phyloP scores from a whole-genome alignment of 1,140 invertebrate species.

The Aleiodes sp. region DNA sequence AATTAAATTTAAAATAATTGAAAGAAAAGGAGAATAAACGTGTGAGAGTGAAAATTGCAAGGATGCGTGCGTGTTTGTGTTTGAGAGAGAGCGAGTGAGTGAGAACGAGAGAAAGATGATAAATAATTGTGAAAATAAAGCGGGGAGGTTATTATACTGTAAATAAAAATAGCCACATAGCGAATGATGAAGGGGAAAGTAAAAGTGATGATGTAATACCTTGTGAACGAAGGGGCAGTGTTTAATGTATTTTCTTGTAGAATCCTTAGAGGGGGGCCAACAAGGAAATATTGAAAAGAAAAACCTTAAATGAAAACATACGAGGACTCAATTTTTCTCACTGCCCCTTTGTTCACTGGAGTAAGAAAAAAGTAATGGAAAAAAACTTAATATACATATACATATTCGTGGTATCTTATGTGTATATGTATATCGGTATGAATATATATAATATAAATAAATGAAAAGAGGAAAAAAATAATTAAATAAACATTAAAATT shows the following conservation, averaged over 20 bases:
- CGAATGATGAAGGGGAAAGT: not conserved
- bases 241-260: not conserved
- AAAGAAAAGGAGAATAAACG: not conserved
- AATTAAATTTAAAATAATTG: conserved; percentile 13
- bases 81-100: conserved; percentile 14
- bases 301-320: not conserved
- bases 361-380: conserved; percentile 3
- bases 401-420: conserved; percentile 28
- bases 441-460: conserved; percentile 41
- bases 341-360: conserved; percentile 3
- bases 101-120: conserved; percentile 34
- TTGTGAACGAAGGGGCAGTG: not conserved
- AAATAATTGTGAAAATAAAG: conserved; percentile 39
- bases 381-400: conserved; percentile 43
- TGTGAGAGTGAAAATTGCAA: not conserved
- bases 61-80: not conserved
- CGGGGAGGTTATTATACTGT: conserved; percentile 41
- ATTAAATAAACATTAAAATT: conserved; percentile 47
- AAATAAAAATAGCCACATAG: conserved; percentile 42
- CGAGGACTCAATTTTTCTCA: conserved; percentile 28
- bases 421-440: conserved; percentile 42
- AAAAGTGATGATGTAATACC: not conserved
- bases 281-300: not conserved
- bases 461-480: conserved; percentile 38
- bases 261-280: not conserved